Conservation (phyloP, 2,888 invertebrate genomes). For the Ormyrus thymus region DNA sequence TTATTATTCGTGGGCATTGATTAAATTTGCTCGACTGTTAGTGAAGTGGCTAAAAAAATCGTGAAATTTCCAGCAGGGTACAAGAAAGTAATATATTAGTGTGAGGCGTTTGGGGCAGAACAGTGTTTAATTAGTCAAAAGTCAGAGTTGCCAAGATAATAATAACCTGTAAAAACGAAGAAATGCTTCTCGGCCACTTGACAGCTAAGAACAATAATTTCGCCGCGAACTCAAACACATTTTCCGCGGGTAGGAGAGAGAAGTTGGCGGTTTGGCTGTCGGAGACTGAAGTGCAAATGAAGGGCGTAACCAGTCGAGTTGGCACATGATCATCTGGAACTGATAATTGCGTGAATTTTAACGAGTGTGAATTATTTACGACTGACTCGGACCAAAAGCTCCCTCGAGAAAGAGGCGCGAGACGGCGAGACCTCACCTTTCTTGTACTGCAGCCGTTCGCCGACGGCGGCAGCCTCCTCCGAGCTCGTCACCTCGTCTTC, state of each 20-base stretch:
- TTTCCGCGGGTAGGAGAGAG: constrained; percentile 78
- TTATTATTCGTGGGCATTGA: too few relatives aligned
- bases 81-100: constrained; percentile 41
- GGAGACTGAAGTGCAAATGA: constrained; percentile 70
- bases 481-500: constrained; percentile 88
- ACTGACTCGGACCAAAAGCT: too few relatives aligned
- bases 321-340: constrained; percentile 60
- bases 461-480: constrained; percentile 78
- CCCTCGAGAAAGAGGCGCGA: too few relatives aligned
- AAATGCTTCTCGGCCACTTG: constrained; percentile 87
- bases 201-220: constrained; percentile 86
- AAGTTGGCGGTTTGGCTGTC: constrained; percentile 75
- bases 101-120: too few relatives aligned
- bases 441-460: constrained; percentile 45
- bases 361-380: too few relatives aligned
- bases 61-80: neutral
- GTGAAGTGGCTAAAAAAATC: too few relatives aligned
- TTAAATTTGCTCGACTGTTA: too few relatives aligned
- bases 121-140: too few relatives aligned
- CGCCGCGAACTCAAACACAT: constrained; percentile 83
- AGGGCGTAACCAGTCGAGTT: constrained; percentile 64
- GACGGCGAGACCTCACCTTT: too few relatives aligned
- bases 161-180: constrained; percentile 82
- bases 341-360: neutral
- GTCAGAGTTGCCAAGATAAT: too few relatives aligned